A percentile compares a stretch with the other conserved stretches of the same genome.
phyloP scores from a whole-genome alignment of 2,797 vertebrate genomes.

The Bucorvus abyssinicus region DNA sequence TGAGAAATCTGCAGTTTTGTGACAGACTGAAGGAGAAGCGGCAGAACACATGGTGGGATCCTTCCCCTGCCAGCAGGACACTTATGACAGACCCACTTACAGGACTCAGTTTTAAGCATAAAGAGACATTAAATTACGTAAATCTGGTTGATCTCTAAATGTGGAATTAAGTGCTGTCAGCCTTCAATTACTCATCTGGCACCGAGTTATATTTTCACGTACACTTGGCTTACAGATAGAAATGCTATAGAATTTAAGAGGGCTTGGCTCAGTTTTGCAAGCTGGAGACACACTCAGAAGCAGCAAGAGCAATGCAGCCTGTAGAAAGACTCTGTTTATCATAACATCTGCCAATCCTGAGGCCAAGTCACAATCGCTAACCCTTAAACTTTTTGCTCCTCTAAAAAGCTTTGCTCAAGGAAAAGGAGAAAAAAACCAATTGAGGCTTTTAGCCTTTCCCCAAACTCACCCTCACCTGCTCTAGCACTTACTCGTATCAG shows the following conservation, averaged over 20 bases:
- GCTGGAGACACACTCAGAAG: not conserved
- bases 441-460: not conserved
- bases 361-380: not conserved
- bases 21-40: not conserved
- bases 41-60: not conserved
- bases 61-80: not conserved
- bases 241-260: not conserved
- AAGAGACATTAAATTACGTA: not conserved
- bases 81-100: not conserved
- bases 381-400: not conserved
- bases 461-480: not conserved
- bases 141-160: not conserved
- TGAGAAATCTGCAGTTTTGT: not conserved
- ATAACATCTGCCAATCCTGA: not conserved
- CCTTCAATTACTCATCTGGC: not conserved
- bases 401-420: not conserved
- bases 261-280: not conserved
- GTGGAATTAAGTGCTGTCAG: slow-evolving; percentile 11
- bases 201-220: not conserved
- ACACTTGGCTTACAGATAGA: not conserved
- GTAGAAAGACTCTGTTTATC: not conserved
- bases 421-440: not conserved
- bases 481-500: not conserved
- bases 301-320: not conserved
- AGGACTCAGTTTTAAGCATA: not conserved